These are phyloP conservation scores for Peromyscus aztecus DNA, from an alignment of 2,797 vertebrate species.

Conservation along the genomic window DNA sequence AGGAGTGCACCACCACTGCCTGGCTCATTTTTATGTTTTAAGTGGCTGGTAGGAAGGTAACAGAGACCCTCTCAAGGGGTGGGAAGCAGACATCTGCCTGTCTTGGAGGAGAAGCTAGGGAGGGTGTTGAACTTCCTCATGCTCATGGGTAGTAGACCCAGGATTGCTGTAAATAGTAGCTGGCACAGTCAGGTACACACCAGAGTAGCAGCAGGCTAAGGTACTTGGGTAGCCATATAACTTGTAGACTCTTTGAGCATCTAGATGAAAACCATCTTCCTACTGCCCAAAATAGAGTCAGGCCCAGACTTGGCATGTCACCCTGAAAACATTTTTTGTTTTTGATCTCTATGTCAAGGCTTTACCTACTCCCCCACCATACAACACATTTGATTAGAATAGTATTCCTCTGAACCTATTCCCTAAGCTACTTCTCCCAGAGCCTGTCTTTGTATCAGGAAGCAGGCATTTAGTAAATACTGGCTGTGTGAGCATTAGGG, in stretches of 20 bases:
- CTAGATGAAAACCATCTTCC: background rate
- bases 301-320: background rate
- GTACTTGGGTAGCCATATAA: fast-evolving
- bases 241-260: background rate
- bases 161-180: background rate
- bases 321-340: background rate
- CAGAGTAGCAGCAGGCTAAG: background rate
- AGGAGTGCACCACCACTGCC: no score
- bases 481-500: background rate
- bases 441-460: background rate
- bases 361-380: background rate
- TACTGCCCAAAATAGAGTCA: background rate
- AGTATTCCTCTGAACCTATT: background rate
- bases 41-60: background rate
- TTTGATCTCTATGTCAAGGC: background rate
- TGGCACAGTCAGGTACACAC: background rate
- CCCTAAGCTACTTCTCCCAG: background rate
- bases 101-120: no score
- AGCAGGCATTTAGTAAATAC: background rate
- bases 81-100: background rate
- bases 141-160: background rate
- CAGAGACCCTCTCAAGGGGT: background rate
- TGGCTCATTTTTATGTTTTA: no score
- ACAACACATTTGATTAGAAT: background rate
- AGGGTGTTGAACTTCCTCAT: background rate